Evolutionary conservation across 2,888 invertebrate species (phyloP), one percentile per base, ranked within the genome.

Genomic region (Philaethria dido): DNA sequence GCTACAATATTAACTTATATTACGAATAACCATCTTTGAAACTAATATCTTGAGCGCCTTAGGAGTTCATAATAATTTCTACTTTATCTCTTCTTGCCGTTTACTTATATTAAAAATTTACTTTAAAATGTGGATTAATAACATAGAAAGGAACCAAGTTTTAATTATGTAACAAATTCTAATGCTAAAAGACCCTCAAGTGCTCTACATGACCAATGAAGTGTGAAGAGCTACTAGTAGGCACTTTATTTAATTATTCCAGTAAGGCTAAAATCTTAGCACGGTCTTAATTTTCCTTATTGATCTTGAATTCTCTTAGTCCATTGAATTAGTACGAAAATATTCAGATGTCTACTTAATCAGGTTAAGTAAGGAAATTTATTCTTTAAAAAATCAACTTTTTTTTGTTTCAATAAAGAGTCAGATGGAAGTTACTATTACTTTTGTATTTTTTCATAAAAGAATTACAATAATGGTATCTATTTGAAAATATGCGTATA

Each of bases 31-130:
- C 39, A n/a, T 39, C 42, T n/a, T 60, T 29, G 25, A 60, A 60
- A 60, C 45, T 60, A 45, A 60, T 60, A 60, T 16, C 45, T 18
- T 18, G 29, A 60, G 18, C 44, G 59, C 29, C 60, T 60, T 60
- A 44, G 18, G 14, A 45, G 18, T 33, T 60, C 45, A 11, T 60
- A 45, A 45, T 60, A 60, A 16, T 44, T 60, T 45, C 29, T 44
- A 44, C 44, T 29, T 45, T 45, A 60, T 60, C 8, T 45, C 18
- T 60, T 60, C 14, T 16, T 60, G 25, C 33, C 45, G 14, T 33
- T 33, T 33, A 33, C 18, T 29, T 60, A 29, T 45, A 45, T 29
- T 29, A 18, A 33, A 33, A 2, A 44, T 42, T 42, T 5, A 57
- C n/a, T 25, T 13, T 25, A 25, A 50, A 52, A 52, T 11, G n/a